Base-by-base conservation (phyloP, 2,888 invertebrate species). In the Cylloceria caligata region DNA sequence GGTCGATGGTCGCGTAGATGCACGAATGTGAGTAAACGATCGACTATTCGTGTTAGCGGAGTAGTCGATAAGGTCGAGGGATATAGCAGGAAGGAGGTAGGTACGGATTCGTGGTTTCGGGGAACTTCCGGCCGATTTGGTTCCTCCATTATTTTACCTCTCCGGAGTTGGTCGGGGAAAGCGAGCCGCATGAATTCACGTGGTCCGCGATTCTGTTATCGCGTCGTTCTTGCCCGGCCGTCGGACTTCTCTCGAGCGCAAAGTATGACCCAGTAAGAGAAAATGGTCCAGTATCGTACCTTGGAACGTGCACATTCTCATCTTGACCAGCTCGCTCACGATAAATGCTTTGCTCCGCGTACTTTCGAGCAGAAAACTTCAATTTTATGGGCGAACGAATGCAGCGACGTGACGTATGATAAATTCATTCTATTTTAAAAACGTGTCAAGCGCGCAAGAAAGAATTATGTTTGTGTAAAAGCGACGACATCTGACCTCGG, bases 261-360 rank as follows among this genome's bases (percentile, higher is more conserved):
- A 80, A 74, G 47, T 62, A 68, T 65, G 65, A 78, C 62, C 68
- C 79, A 45, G 73, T 68, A 21, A 13, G 68, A 68, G 73, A 68
- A 80, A 80, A 73, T 60, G 16, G 60, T 1, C 30, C 39, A 72
- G 36, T 68, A 68, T 52, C 52, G 68, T 36, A 30, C 34, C 21
- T 13, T 7, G 49, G 34, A 49, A 45, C 60, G 82, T 73, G 79
- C 64, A 60, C 36, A 45, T 76, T 84, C 76, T 65, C 76, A 73
- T 76, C 76, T 76, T 60, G 80, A 80, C 69, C 68, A 71, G 62
- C 36, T 27, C 45, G 16, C 30, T 7, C 57, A 36, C 21, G 13
- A 45, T 45, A 30, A 65, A 39, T 11, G 42, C 16, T 39, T 19
- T 36, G 42, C 7, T 34, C 24, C 36, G 49, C 68, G 21, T 30